Evolutionary conservation across 2,888 invertebrate species (phyloP).

Genomic region (Mechanitis mazaeus): DNA sequence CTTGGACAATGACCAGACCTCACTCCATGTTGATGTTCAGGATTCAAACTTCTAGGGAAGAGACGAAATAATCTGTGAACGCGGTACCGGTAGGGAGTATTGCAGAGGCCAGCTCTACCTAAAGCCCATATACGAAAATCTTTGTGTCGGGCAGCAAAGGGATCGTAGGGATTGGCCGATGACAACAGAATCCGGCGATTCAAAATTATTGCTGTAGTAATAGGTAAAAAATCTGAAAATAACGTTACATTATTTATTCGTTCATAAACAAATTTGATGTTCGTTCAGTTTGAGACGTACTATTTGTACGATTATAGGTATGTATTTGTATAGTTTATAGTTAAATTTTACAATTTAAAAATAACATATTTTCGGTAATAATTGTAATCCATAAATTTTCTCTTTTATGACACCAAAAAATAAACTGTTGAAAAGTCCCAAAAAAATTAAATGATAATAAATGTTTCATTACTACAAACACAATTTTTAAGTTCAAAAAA

Average conservation of each 20-base stretch:
- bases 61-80: constrained; percentile 44
- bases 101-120: constrained; percentile 36
- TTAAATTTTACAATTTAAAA: too few relatives aligned
- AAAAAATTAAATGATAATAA: too few relatives aligned
- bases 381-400: too few relatives aligned
- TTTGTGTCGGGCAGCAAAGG: constrained; percentile 35
- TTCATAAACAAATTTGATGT: neutral
- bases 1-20: constrained; percentile 44
- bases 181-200: constrained; percentile 44
- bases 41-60: constrained; percentile 43
- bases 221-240: constrained; percentile 40
- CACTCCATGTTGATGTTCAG: constrained; percentile 53
- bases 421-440: too few relatives aligned
- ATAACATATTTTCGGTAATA: too few relatives aligned
- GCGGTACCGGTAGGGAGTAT: constrained; percentile 47
- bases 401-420: too few relatives aligned
- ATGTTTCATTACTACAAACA: too few relatives aligned
- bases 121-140: constrained; percentile 50
- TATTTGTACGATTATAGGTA: too few relatives aligned
- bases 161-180: constrained; percentile 43
- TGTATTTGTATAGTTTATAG: too few relatives aligned
- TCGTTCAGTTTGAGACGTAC: too few relatives aligned
- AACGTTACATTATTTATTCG: neutral
- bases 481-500: too few relatives aligned
- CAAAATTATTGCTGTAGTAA: constrained; percentile 41